phyloP scores from a whole-genome alignment of 2,113 vertebrate species.

The Grammomys dolichurus region DNA sequence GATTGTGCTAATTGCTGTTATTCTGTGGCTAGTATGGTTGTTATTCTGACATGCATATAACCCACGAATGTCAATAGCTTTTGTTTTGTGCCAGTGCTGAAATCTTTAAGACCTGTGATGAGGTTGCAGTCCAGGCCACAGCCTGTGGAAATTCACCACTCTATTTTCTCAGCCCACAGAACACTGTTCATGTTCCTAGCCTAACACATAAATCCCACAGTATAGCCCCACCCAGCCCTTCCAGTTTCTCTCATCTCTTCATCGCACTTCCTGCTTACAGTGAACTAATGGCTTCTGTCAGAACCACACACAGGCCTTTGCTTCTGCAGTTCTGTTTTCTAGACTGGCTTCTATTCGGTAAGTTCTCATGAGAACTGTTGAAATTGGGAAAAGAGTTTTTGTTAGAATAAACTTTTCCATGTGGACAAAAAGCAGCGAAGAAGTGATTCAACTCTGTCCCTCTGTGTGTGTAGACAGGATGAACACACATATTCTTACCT shows the following conservation, averaged over 20 bases:
- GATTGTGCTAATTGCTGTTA: not conserved
- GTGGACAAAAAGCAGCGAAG: not conserved
- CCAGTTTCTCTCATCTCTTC: not conserved
- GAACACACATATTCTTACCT: not conserved
- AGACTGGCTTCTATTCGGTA: not conserved
- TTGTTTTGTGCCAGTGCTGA: not conserved
- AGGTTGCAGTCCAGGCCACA: not conserved
- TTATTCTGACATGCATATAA: conserved; percentile 5
- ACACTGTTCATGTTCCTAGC: not conserved
- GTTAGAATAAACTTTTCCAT: not conserved
- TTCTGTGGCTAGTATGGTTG: not conserved
- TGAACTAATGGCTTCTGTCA: not conserved
- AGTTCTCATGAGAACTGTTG: not conserved
- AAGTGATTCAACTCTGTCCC: not conserved
- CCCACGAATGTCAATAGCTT: not conserved
- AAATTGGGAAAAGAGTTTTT: not conserved
- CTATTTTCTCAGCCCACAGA: not conserved
- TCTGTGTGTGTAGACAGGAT: not conserved
- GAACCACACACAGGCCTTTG: not conserved
- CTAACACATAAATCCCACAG: not conserved
- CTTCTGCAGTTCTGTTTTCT: not conserved
- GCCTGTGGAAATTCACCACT: not conserved
- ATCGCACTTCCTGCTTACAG: not conserved
- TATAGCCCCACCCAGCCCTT: not conserved
- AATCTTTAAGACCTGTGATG: not conserved